These are phyloP conservation scores for Planiliza haematocheilus DNA, from an alignment of 2,113 vertebrate species.

Conservation along the genomic window DNA sequence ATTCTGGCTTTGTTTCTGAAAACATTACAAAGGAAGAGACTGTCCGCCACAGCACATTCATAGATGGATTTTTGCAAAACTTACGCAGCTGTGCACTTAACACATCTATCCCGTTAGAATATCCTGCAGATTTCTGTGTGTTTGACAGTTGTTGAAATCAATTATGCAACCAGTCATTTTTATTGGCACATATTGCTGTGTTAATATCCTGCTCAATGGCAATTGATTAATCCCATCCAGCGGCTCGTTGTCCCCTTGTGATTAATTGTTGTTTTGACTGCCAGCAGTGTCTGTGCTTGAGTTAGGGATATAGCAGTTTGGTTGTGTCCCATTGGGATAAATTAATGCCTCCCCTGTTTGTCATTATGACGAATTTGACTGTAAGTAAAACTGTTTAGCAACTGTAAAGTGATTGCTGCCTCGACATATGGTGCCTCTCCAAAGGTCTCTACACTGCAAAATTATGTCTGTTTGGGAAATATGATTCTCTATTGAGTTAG, in stretches of 20 bases:
- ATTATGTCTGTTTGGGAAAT: too few species aligned
- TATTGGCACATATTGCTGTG: slow-evolving; percentile 33
- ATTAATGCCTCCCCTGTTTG: slow-evolving; percentile 42
- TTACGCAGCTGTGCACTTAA: slow-evolving; percentile 9
- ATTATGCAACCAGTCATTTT: slow-evolving; percentile 18
- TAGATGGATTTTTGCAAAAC: slow-evolving; percentile 62
- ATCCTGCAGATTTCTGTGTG: not conserved
- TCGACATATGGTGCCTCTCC: not conserved
- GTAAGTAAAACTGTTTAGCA: not conserved
- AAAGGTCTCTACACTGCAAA: too few species aligned
- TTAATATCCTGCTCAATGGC: slow-evolving; percentile 39
- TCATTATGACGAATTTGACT: slow-evolving; percentile 23
- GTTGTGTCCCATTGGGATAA: slow-evolving; percentile 39
- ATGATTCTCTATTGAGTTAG: too few species aligned
- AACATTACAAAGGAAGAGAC: slow-evolving; percentile 60
- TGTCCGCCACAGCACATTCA: slow-evolving; percentile 53
- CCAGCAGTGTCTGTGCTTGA: slow-evolving; percentile 28
- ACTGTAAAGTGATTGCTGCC: not conserved
- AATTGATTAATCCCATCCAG: slow-evolving; percentile 37
- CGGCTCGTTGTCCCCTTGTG: slow-evolving; percentile 11
- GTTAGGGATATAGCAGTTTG: slow-evolving; percentile 19
- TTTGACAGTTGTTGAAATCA: slow-evolving; percentile 28
- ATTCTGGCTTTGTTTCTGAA: slow-evolving; percentile 46
- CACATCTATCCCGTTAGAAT: not conserved
- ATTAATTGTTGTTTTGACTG: slow-evolving; percentile 47